A percentile compares a stretch with the other conserved stretches of the same genome.
phyloP scores from a whole-genome alignment of 2,888 invertebrate genomes.

The Rotaria macrura region DNA sequence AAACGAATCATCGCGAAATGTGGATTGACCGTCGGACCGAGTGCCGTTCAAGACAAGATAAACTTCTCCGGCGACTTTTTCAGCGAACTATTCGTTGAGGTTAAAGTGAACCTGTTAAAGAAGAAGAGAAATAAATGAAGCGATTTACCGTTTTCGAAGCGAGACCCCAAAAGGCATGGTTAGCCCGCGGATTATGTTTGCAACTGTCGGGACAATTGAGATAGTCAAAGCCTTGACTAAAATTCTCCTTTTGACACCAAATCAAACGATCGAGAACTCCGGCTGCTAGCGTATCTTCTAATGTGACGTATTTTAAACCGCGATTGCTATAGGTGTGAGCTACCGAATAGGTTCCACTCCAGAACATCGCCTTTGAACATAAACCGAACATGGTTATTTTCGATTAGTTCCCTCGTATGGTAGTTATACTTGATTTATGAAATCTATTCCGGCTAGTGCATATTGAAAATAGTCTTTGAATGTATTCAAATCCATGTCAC shows the following conservation, averaged over 20 bases:
- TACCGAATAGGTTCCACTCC: constrained; percentile 38
- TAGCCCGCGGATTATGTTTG: constrained; percentile 36
- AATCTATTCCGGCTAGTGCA: neutral
- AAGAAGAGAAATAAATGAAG: too few species aligned
- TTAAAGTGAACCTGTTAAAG: neutral
- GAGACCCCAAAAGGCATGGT: constrained; percentile 38
- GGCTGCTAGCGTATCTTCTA: constrained; percentile 39
- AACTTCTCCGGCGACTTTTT: constrained; percentile 35
- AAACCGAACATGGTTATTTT: neutral
- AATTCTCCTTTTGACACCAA: constrained; percentile 38
- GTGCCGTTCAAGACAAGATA: constrained; percentile 37
- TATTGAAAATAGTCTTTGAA: neutral
- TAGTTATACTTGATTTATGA: neutral
- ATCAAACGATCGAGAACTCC: constrained; percentile 38
- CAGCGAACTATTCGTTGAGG: constrained; percentile 36
- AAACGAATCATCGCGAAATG: neutral
- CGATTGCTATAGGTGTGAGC: constrained; percentile 37
- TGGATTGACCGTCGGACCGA: constrained; percentile 35
- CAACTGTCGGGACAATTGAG: constrained; percentile 37
- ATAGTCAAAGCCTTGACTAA: constrained; percentile 36
- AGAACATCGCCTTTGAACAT: constrained; percentile 35
- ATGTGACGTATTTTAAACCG: constrained; percentile 37
- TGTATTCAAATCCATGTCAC: neutral
- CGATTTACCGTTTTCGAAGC: constrained; percentile 37
- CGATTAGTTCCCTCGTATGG: neutral